These are phyloP conservation scores for Chrysopilus asiliformis DNA, from an alignment of 2,888 invertebrate genomes.

Conservation along the genomic window DNA sequence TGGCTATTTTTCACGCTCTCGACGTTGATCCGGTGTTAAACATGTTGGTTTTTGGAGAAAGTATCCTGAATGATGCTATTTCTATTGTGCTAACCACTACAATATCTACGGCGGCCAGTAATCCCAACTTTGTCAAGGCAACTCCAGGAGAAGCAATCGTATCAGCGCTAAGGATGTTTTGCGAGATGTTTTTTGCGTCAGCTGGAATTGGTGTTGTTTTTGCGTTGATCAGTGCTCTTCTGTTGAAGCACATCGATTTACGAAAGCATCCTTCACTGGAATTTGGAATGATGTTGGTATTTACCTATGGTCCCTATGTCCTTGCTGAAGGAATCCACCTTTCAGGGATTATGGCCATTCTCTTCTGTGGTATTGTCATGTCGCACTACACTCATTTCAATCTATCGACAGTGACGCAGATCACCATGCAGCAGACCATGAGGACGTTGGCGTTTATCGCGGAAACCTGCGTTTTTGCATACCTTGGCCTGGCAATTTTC, in stretches of 20 bases:
- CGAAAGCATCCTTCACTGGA: constrained; percentile 95
- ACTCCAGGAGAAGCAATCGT: constrained; percentile 71
- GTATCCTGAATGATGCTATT: constrained; percentile 85
- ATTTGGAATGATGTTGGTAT: constrained; percentile 96
- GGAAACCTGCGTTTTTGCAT: constrained; percentile 98
- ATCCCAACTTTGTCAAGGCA: constrained; percentile 43
- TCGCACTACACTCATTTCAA: constrained; percentile 99
- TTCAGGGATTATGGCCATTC: constrained; percentile 97
- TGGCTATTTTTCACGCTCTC: constrained; percentile 95
- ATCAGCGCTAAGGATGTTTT: constrained; percentile 78
- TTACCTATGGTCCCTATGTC: constrained; percentile 97
- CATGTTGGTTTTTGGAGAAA: constrained; percentile 94
- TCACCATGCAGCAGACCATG: constrained; percentile 98
- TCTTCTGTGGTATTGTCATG: constrained; percentile 99
- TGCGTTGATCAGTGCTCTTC: constrained; percentile 81
- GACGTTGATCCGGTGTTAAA: constrained; percentile 95
- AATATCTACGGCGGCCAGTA: constrained; percentile 57
- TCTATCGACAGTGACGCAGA: constrained; percentile 94
- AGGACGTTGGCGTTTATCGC: constrained; percentile 93
- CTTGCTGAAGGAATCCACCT: constrained; percentile 92
- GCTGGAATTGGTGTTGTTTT: constrained; percentile 92
- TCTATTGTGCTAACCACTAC: constrained; percentile 94
- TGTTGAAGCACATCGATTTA: constrained; percentile 90
- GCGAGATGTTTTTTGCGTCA: constrained; percentile 96
- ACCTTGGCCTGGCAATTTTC: constrained; percentile 58